Evolutionary conservation across 2,113 vertebrate species (phyloP).

Genomic region (Siphamia tubifer): DNA sequence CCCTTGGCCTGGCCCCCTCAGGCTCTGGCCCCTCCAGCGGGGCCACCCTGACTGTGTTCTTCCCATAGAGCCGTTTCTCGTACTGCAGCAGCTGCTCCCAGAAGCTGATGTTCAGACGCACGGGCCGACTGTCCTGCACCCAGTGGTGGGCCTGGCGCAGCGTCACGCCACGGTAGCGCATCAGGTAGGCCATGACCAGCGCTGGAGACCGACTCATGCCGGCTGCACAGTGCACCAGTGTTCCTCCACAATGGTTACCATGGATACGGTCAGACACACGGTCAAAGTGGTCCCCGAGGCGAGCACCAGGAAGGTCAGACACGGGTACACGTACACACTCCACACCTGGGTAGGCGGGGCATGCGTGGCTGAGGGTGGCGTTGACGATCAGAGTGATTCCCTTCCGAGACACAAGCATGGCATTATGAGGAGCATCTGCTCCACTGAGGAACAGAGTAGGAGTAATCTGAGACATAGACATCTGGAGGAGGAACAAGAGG

Average conservation of each 20-base stretch:
- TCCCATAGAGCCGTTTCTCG: slow-evolving; percentile 76
- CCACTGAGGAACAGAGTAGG: slow-evolving; percentile 79
- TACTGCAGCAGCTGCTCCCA: slow-evolving; percentile 86
- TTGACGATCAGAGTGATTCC: slow-evolving; percentile 77
- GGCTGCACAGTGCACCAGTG: slow-evolving; percentile 76
- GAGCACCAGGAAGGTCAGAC: slow-evolving; percentile 56
- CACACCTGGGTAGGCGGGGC: slow-evolving; percentile 54
- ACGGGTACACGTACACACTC: slow-evolving; percentile 75
- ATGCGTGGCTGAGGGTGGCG: slow-evolving; percentile 60
- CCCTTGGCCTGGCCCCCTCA: not conserved
- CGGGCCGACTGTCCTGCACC: slow-evolving; percentile 72
- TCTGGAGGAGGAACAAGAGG: slow-evolving; percentile 7
- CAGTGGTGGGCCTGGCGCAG: slow-evolving; percentile 76
- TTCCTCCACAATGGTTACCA: slow-evolving; percentile 58
- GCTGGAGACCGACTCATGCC: slow-evolving; percentile 80
- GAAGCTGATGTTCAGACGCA: slow-evolving; percentile 77
- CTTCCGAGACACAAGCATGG: slow-evolving; percentile 67
- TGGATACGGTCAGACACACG: slow-evolving; percentile 76
- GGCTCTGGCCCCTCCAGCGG: not conserved
- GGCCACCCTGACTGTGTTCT: slow-evolving; percentile 75
- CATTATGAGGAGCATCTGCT: slow-evolving; percentile 65
- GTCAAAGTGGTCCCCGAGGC: slow-evolving; percentile 79
- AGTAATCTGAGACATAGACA: slow-evolving; percentile 81
- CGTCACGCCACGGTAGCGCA: slow-evolving; percentile 75
- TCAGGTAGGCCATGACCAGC: slow-evolving; percentile 81